Evolutionary conservation across 2,888 invertebrate species (phyloP).

Genomic region (Hydropsyche betteni): DNA sequence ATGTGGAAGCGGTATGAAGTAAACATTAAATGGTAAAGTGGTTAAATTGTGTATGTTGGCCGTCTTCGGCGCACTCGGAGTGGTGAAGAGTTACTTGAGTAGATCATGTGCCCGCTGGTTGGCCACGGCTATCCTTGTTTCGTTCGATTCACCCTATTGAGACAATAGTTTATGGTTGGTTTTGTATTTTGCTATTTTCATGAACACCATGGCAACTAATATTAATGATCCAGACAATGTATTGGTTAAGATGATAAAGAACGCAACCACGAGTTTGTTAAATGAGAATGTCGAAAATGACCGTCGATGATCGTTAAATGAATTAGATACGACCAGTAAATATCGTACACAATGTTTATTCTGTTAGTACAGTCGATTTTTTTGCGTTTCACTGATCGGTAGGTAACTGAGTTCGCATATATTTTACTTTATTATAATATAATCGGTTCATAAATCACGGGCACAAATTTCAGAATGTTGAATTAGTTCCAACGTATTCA

Average conservation of each 20-base stretch:
- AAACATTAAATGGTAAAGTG: slow-evolving; percentile 42
- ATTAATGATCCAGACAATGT: too few species aligned
- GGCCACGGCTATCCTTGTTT: slow-evolving; percentile 95
- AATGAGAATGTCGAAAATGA: not conserved
- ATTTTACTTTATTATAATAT: too few species aligned
- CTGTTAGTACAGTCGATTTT: not conserved
- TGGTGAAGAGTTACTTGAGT: slow-evolving; percentile 76
- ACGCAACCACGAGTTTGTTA: slow-evolving; percentile 18
- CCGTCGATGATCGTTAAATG: too few species aligned
- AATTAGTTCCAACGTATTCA: too few species aligned
- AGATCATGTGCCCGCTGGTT: slow-evolving; percentile 97
- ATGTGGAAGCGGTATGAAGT: slow-evolving; percentile 5
- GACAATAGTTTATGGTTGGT: slow-evolving; percentile 43
- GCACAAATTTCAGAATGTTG: too few species aligned
- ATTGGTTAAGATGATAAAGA: too few species aligned
- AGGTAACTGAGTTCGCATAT: too few species aligned
- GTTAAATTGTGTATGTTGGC: slow-evolving; percentile 48
- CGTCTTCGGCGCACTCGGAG: slow-evolving; percentile 16
- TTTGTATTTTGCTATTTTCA: slow-evolving; percentile 9
- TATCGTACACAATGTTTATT: slow-evolving; percentile 29
- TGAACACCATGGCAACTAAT: too few species aligned
- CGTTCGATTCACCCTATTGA: slow-evolving; percentile 85
- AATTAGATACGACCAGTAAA: not conserved
- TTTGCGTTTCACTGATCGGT: too few species aligned
- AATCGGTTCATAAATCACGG: too few species aligned